Evolutionary conservation across 2,888 invertebrate species (phyloP), one percentile per base, ranked within the genome.

Genomic region (Chirona hameri): DNA sequence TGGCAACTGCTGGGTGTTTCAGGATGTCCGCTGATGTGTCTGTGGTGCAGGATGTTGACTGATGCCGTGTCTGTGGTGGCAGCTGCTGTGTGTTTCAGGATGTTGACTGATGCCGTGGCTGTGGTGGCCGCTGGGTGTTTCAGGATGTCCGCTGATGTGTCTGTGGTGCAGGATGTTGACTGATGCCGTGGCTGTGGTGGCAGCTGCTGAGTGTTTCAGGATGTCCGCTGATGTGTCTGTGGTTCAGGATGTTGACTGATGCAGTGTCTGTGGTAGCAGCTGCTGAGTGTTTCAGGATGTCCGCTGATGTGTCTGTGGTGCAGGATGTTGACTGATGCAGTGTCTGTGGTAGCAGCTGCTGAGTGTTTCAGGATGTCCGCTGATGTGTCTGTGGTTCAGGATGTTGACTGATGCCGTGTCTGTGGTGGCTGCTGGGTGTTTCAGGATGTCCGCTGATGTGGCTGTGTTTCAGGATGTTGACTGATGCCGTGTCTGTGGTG

Each of bases 21-120:
- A 21, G 9, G 24, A 60, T 18, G 24, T 21, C 24, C 10, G 9
- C 60, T 60, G 24, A 21, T 24, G 15, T 21, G 4, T 60, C 7
- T 7, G 24, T 24, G 9, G 24, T 24, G 60, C 86, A 91, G 94
- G 10, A 90, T 95, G 69, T 94, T 93, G n/a, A n/a, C 39, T 39
- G 39, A 39, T 39, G n/a, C n/a, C n/a, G 39, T 2, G 39, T 10
- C 48, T 52, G 52, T 52, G 52, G 52, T 52, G 18, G n/a, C n/a
- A n/a, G n/a, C n/a, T n/a, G n/a, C n/a, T n/a, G n/a, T n/a, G n/a
- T n/a, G n/a, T n/a, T n/a, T n/a, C 52, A 52, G 52, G 52, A 52
- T 39, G 39, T 52, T 52, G 52, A 12, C 52, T 52, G 52, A 9
- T 2, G 52, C 12, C 52, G 18, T 18, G 7, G 3, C 10, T 52